A percentile compares a stretch with the other conserved stretches of the same genome.
These are phyloP conservation scores for Delichon dasypus DNA, from an alignment of 2,797 vertebrate genomes.

Conservation along the genomic window DNA sequence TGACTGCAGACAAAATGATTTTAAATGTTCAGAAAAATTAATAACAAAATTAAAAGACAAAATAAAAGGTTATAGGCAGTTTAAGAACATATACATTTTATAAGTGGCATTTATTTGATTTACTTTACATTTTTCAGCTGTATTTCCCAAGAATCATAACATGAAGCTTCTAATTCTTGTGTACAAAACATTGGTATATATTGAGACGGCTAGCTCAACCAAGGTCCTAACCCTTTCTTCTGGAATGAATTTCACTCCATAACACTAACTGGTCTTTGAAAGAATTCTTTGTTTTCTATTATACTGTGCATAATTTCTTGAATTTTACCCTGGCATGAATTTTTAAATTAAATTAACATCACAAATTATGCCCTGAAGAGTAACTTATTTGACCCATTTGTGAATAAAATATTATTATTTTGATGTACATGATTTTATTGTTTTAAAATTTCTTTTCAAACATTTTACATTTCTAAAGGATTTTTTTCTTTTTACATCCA, in stretches of 20 bases:
- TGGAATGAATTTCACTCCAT: slow-evolving; percentile 36
- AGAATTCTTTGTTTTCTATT: slow-evolving; percentile 58
- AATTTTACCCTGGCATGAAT: neutral
- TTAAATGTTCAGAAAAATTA: neutral
- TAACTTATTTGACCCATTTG: neutral
- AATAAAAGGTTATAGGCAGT: neutral
- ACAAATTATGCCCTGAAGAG: slow-evolving; percentile 31
- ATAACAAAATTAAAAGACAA: neutral
- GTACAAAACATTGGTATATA: neutral
- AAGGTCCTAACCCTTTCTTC: slow-evolving; percentile 41
- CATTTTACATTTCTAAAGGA: neutral
- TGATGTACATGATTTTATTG: neutral
- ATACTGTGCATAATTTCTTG: slow-evolving; percentile 25
- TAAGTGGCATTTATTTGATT: neutral
- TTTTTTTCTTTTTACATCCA: neutral
- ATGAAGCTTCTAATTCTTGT: neutral
- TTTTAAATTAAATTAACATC: slow-evolving; percentile 43
- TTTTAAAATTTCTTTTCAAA: neutral
- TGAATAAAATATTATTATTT: slow-evolving; percentile 34
- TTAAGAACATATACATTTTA: neutral
- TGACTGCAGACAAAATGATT: neutral
- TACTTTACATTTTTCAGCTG: neutral
- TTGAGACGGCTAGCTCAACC: neutral
- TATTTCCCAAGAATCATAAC: neutral
- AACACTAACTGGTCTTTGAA: slow-evolving; percentile 19